phyloP scores from a whole-genome alignment of 1,140 invertebrate genomes.

The Ooceraea biroi region DNA sequence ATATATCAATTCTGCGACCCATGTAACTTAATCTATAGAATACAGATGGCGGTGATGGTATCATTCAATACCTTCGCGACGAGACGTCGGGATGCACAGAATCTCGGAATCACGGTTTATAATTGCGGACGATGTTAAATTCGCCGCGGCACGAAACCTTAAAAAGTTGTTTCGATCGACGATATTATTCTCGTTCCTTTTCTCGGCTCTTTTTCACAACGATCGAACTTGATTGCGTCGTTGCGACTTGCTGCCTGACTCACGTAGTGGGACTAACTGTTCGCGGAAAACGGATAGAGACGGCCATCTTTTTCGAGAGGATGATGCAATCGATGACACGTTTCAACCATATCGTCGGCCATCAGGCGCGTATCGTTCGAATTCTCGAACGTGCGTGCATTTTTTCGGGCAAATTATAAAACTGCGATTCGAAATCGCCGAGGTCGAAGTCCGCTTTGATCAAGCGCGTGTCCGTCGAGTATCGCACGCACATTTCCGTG shows the following conservation, averaged over 20 bases:
- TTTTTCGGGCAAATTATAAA: neutral
- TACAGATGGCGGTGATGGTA: conserved; percentile 21
- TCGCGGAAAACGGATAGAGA: conserved; percentile 23
- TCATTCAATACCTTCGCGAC: conserved; percentile 4
- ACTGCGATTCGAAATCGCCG: neutral
- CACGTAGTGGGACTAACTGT: conserved; percentile 61
- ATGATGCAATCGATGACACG: conserved; percentile 74
- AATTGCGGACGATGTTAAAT: no score
- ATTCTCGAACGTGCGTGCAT: neutral
- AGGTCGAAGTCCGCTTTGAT: neutral
- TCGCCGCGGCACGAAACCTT: neutral
- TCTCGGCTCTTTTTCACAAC: no score
- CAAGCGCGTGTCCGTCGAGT: neutral
- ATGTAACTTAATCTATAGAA: neutral
- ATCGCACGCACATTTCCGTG: conserved; percentile 18
- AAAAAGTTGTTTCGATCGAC: neutral
- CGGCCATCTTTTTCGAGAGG: conserved; percentile 62
- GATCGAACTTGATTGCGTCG: neutral
- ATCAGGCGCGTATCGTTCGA: neutral
- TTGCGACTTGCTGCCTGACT: conserved; percentile 19
- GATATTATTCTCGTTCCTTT: neutral
- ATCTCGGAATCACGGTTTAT: neutral
- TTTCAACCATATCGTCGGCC: conserved; percentile 51
- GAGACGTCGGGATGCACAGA: neutral
- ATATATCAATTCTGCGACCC: no score